Evolutionary conservation across 2,797 vertebrate genomes (phyloP), one percentile per base, ranked within the genome.

Genomic region (Myioborus melanocephalus): DNA sequence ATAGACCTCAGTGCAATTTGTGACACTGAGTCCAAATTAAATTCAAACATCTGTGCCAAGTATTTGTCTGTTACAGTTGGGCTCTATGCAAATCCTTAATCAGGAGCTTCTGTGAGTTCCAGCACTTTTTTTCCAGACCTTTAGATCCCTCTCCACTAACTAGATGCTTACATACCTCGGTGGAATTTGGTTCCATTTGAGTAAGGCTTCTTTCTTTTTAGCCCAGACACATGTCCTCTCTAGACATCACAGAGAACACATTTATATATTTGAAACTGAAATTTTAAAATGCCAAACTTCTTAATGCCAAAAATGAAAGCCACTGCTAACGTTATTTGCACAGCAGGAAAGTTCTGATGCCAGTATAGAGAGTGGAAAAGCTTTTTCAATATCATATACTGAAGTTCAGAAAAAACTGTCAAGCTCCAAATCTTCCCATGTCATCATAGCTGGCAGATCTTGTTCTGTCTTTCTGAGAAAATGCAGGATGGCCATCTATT

Each of bases 271-370:
- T 83, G 30, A 85, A 94, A 88, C 60, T 17, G 21, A 86, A 57
- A 87, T 66, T 81, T 76, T 47, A 73, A 94, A 93, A 71, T n/a
- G 46, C 32, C 47, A 47, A 47, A 68, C 44, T 56, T 63, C 15
- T 75, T 39, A 77, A 52, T 64, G 68, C 39, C 60, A 91, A 83
- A 89, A 89, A 56, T 59, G n/a, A 76, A 86, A 86, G 44, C 79
- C 35, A 86, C 72, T 75, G 47, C 72, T 94, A 75, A 91, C 11
- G 15, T 30, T 69, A 66, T 78, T 95, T 94, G 89, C 66, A 86
- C 44, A 87, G 65, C 41, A 87, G 46, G 46, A 61, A 94, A 78
- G 57, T 64, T 90, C 15, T 55, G 28, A 92, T 86, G 83, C 85
- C 85, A 90, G 43, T 55, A 83, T 1, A 91, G 91, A 81, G 44